Percentiles rank a stretch among this genome's conserved stretches.
phyloP scores from a whole-genome alignment of 2,113 vertebrate genomes.

The Brienomyrus longianalis region DNA sequence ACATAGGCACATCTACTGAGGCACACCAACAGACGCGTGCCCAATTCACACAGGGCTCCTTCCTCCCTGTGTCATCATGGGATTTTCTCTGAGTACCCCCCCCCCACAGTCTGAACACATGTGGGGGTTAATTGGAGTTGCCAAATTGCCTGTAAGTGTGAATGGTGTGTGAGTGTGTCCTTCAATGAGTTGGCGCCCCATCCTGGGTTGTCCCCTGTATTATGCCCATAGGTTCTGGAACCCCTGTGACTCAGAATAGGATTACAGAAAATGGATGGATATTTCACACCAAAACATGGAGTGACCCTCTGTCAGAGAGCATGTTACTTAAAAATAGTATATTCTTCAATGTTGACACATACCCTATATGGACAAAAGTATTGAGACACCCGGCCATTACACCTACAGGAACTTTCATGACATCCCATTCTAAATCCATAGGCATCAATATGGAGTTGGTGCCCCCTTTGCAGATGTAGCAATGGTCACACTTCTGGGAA shows the following conservation, averaged over 20 bases:
- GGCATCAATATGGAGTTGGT: neutral
- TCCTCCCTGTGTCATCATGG: neutral
- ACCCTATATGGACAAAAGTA: neutral
- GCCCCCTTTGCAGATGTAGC: too few relatives aligned
- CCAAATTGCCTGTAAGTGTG: too few relatives aligned
- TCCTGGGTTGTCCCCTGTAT: too few relatives aligned
- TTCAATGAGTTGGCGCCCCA: too few relatives aligned
- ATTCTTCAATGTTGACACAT: neutral
- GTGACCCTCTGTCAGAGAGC: neutral
- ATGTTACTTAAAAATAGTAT: neutral
- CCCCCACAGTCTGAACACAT: too few relatives aligned
- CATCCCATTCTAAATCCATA: neutral
- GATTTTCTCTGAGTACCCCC: too few relatives aligned
- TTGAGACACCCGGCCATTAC: neutral
- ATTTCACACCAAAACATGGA: neutral
- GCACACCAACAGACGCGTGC: neutral
- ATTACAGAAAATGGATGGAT: too few relatives aligned
- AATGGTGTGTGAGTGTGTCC: too few relatives aligned
- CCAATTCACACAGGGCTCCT: neutral
- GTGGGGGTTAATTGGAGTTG: too few relatives aligned
- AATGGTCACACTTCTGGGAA: neutral
- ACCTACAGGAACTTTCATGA: too few relatives aligned
- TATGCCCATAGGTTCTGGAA: too few relatives aligned
- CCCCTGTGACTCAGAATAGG: too few relatives aligned
- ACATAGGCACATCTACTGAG: neutral